Base-by-base conservation (phyloP, 2,888 invertebrate genomes). In the Escarpia spicata region DNA sequence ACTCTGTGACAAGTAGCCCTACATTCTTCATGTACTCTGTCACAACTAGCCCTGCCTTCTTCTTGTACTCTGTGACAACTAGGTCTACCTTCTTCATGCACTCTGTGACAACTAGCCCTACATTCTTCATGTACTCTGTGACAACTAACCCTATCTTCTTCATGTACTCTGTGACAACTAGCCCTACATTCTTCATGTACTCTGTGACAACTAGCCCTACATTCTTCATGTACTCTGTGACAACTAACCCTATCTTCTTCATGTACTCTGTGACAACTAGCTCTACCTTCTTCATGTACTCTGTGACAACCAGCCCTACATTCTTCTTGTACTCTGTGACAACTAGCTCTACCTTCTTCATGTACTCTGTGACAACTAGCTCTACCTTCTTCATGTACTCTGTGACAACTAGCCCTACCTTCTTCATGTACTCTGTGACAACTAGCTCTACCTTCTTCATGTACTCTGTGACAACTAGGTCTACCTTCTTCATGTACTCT, bases 331-430 rank as follows among this genome's bases (percentile, higher is more conserved):
- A 26, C 75, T 26, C 19, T 26, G 26, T 26, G 52, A 92, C 15
- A 45, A 26, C n/a, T 45, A 75, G 44, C 90, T 91, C 43, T 93
- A 98, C 98, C 97, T 99, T 98, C 96, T 99, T 99, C 98, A 99
- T 98, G 96, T 99, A 99, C 96, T 99, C 99, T 0, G 99, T 99
- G 93, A 99, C 98, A n/a, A n/a, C n/a, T n/a, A n/a, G n/a, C n/a
- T n/a, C n/a, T n/a, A n/a, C n/a, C n/a, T n/a, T n/a, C n/a, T n/a
- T n/a, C n/a, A n/a, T 60, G 19, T 19, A 19, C 60, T 19, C 12
- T 19, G 6, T 19, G 60, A 60, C 60, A 60, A 60, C 60, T 60
- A 60, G 60, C 3, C 6, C 60, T 60, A 60, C 60, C 2, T 60
- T 60, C 60, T 2, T 60, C 60, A 60, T 60, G 60, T 60, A 60